These are phyloP conservation scores for Synergus itoensis DNA, from an alignment of 2,888 invertebrate genomes.

Conservation along the genomic window DNA sequence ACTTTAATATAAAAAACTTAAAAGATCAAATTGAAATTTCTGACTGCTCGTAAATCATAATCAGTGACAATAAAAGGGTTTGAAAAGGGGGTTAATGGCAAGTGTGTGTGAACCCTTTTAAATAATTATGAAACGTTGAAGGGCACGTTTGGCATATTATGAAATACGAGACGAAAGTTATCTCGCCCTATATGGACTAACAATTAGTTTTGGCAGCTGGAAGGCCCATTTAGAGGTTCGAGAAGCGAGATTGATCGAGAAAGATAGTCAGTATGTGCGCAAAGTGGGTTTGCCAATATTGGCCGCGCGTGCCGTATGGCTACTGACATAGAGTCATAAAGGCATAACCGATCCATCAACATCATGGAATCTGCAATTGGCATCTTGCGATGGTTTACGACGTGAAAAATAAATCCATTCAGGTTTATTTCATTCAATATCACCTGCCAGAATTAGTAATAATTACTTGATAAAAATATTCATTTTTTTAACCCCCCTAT, in stretches of 20 bases:
- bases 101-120: conserved; percentile 40
- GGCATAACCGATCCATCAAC: conserved; percentile 65
- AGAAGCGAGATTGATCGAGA: conserved; percentile 30
- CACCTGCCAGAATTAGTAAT: neutral
- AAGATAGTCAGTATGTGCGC: conserved; percentile 18
- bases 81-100: conserved; percentile 20
- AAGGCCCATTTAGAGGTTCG: conserved; percentile 45
- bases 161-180: conserved; percentile 52
- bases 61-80: conserved; percentile 28
- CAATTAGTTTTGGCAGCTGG: conserved; percentile 64
- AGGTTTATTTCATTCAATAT: neutral
- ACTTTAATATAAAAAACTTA: neutral
- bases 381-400: conserved; percentile 54
- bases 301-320: conserved; percentile 17
- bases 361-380: conserved; percentile 54
- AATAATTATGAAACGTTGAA: conserved; percentile 41
- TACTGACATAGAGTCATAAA: conserved; percentile 44
- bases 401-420: conserved; percentile 61
- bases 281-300: conserved; percentile 39
- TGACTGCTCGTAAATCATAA: conserved; percentile 9
- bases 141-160: conserved; percentile 40
- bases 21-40: conserved; percentile 5
- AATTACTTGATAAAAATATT: neutral
- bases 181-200: conserved; percentile 53
- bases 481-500: too few relatives aligned